Percentiles rank a stretch among this genome's conserved stretches.
These are phyloP conservation scores for Heliocidaris erythrogramma DNA, from an alignment of 35 echinoderm and acorn worm genomes.

Conservation along the genomic window DNA sequence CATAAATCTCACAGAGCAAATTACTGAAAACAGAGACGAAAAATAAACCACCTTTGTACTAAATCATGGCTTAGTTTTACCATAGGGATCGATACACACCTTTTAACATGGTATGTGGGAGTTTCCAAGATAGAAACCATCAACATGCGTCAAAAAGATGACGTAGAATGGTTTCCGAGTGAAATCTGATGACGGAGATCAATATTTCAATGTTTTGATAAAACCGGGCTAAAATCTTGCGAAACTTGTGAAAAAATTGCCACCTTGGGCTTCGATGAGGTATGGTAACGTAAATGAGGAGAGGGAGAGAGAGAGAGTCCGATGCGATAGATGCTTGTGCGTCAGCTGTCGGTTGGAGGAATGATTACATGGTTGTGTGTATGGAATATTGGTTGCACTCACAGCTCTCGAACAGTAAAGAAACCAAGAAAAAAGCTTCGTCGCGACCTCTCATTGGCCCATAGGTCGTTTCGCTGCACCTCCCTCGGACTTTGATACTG, in stretches of 20 bases:
- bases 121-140: not conserved
- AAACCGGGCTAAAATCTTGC: not conserved
- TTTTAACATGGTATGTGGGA: not conserved
- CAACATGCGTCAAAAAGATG: conserved; percentile 7
- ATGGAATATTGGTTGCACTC: not conserved
- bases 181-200: conserved; percentile 3
- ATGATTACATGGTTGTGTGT: not conserved
- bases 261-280: not conserved
- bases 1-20: not conserved
- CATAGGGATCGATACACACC: not conserved
- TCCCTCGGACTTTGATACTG: not conserved
- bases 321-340: not conserved
- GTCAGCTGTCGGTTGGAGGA: not conserved
- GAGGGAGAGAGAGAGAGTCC: not conserved
- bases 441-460: not conserved
- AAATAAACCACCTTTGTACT: too few species aligned
- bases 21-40: not conserved
- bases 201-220: not conserved
- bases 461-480: conserved; percentile 6
- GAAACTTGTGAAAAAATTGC: not conserved
- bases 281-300: not conserved
- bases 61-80: not conserved
- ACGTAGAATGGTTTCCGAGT: not conserved
- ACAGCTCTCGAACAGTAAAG: not conserved
- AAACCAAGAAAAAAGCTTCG: not conserved